Conservation (phyloP, 2,888 invertebrate species). For the Eucriotettix oculatus region DNA sequence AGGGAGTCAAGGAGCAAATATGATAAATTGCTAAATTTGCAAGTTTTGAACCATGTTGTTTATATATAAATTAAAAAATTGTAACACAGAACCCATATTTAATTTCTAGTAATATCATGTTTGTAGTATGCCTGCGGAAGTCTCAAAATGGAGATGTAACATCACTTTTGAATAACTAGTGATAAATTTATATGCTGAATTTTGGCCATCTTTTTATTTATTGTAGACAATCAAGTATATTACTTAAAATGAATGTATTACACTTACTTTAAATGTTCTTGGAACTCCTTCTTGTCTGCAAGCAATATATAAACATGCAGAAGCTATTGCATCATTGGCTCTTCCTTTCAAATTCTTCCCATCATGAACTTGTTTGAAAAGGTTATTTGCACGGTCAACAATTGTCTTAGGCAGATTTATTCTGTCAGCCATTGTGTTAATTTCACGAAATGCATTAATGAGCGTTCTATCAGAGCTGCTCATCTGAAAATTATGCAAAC, state of each 20-base stretch:
- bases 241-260: not conserved
- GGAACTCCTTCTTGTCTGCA: conserved; percentile 98
- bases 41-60: too few species aligned
- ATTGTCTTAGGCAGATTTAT: conserved; percentile 95
- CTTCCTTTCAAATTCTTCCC: conserved; percentile 90
- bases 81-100: too few species aligned
- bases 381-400: conserved; percentile 86
- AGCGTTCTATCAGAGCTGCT: conserved; percentile 91
- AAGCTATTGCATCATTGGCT: conserved; percentile 95
- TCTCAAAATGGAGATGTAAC: too few species aligned
- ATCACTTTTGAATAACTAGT: too few species aligned
- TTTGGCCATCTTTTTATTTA: too few species aligned
- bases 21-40: too few species aligned
- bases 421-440: conserved; percentile 94
- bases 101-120: too few species aligned
- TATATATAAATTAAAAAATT: too few species aligned
- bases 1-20: too few species aligned
- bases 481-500: conserved; percentile 37
- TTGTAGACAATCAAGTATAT: too few species aligned
- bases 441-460: conserved; percentile 91
- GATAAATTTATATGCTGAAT: too few species aligned
- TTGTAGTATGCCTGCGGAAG: too few species aligned
- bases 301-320: conserved; percentile 96
- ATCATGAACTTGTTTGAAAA: conserved; percentile 97
- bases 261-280: conserved; percentile 72